Evolutionary conservation across 2,888 invertebrate genomes (phyloP).

Genomic region (Hirtodrosophila trivittata): DNA sequence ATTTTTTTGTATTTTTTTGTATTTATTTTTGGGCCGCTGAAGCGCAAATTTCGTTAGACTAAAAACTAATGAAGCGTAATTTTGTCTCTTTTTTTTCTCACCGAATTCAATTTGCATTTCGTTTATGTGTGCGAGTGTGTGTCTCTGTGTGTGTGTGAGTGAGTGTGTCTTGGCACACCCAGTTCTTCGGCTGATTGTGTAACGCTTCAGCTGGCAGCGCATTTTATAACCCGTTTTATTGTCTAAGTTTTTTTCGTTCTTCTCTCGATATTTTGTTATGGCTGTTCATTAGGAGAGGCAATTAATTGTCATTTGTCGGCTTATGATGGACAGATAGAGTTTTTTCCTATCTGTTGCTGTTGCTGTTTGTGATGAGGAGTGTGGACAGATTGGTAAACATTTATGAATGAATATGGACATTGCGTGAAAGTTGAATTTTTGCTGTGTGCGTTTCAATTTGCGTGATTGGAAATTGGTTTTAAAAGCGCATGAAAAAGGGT

Average conservation of each 20-base stretch:
- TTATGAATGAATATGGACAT: slow-evolving; percentile 46
- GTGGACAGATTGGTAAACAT: slow-evolving; percentile 7
- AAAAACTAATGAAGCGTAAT: slow-evolving; percentile 66
- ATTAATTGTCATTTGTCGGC: slow-evolving; percentile 78
- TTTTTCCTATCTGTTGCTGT: too few relatives aligned
- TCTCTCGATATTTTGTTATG: slow-evolving; percentile 5
- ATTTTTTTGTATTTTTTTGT: slow-evolving; percentile 4
- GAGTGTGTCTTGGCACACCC: slow-evolving; percentile 60
- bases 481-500: slow-evolving; percentile 8
- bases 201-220: slow-evolving; percentile 61
- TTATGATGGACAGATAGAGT: slow-evolving; percentile 23
- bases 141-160: slow-evolving; percentile 23
- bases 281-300: slow-evolving; percentile 60
- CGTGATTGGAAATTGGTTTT: not conserved
- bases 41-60: slow-evolving; percentile 33
- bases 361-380: not conserved
- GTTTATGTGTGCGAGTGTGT: slow-evolving; percentile 21
- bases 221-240: slow-evolving; percentile 70
- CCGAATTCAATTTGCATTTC: slow-evolving; percentile 67
- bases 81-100: slow-evolving; percentile 52
- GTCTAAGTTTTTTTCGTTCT: slow-evolving; percentile 1
- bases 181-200: slow-evolving; percentile 46
- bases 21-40: slow-evolving; percentile 11
- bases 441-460: not conserved
- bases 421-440: too few relatives aligned